A percentile compares a stretch with the other conserved stretches of the same genome.
Evolutionary conservation across 2,888 invertebrate species (phyloP).

Genomic region (Dicyrtomina minuta): DNA sequence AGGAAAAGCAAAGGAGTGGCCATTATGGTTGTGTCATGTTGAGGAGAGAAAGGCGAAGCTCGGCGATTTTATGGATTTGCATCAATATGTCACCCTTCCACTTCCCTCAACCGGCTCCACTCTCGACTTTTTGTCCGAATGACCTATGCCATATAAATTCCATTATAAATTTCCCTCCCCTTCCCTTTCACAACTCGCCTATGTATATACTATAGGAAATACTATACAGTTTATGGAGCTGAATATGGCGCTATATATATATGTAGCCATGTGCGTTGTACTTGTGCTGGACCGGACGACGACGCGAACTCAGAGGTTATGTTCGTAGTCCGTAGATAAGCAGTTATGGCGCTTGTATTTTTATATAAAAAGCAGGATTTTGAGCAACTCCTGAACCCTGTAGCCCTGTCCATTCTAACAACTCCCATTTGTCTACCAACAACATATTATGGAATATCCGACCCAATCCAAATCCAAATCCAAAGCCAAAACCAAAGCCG

Average conservation of each 20-base stretch:
- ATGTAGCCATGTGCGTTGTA: not conserved
- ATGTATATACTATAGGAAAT: no score
- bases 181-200: no score
- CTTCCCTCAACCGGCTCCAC: not conserved
- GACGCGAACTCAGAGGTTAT: no score
- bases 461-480: no score
- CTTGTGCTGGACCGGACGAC: no score
- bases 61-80: slow-evolving; percentile 7
- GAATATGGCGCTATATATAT: slow-evolving; percentile 1
- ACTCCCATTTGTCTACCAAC: not conserved
- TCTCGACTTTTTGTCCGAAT: slow-evolving; percentile 9
- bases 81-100: slow-evolving; percentile 14
- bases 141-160: not conserved
- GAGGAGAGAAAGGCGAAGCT: not conserved
- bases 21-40: slow-evolving; percentile 1
- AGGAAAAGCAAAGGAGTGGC: not conserved
- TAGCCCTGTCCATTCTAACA: not conserved
- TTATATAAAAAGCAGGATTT: not conserved
- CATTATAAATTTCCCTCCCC: no score
- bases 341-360: not conserved
- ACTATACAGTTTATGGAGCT: no score
- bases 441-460: slow-evolving; percentile 2
- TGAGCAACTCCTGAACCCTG: not conserved
- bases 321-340: not conserved
- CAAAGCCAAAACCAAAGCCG: no score